Evolutionary conservation across 2,797 vertebrate genomes (phyloP), one percentile per base, ranked within the genome.

Genomic region (Cossypha polioptera): DNA sequence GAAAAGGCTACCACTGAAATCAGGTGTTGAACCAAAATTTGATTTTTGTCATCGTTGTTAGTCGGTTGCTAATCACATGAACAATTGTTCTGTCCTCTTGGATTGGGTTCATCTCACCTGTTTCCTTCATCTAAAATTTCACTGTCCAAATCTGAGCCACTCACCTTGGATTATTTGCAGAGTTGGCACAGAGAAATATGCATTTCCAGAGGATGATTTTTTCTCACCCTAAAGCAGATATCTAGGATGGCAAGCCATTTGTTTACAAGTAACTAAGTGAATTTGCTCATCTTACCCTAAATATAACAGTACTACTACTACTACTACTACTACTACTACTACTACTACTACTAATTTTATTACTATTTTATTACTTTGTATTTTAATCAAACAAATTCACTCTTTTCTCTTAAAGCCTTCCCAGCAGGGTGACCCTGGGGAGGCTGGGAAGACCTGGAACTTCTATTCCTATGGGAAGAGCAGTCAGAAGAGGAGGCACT

Each of bases 41-140:
- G 0, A 1, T 5, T 9, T 72, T 75, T 61, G 28, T 42, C 4
- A 13, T 66, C 17, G 14, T 24, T 2, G 2, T 33, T 36, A 53
- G 10, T 53, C 43, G 66, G 25, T 48, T 2, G 1, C 53, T 69
- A 47, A 38, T 73, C 31, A 38, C 45, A 57, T 2, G 35, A 45
- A 28, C 13, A 43, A 6, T 31, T 11, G 2, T 55, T 53, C 43
- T 76, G 12, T 63, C 25, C 16, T 66, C 26, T 40, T 38, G 11
- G 11, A 54, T 31, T 4, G 0, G 18, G 38, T 63, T 71, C 12
- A 36, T 53, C 24, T 91, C 43, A 73, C 15, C 26, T 50, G 17
- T 25, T 45, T 59, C 45, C 62, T 20, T 76, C 4, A 67, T 53
- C 36, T 59, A 57, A 87, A 89, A 79, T 63, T 28, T 63, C 12